These are phyloP conservation scores for Scaeva pyrastri DNA, from an alignment of 2,888 invertebrate species.

Conservation along the genomic window DNA sequence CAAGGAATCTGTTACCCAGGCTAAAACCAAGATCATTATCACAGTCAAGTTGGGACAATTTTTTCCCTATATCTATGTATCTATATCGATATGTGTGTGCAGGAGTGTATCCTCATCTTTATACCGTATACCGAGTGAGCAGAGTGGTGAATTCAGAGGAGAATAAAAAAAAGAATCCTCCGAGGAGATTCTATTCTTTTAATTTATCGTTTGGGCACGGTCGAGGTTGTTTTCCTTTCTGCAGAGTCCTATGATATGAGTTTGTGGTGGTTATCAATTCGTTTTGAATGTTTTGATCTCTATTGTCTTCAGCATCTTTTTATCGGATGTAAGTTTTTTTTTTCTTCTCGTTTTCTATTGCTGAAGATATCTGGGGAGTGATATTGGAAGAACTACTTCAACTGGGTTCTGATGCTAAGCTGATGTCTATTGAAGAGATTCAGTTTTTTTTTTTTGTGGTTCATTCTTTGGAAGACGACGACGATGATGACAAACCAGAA, in stretches of 20 bases:
- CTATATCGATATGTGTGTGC: neutral
- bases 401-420: neutral
- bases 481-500: slow-evolving; percentile 63
- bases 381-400: slow-evolving; percentile 17
- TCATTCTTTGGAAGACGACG: slow-evolving; percentile 61
- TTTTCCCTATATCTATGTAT: slow-evolving; percentile 9
- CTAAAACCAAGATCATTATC: slow-evolving; percentile 73
- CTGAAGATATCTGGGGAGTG: slow-evolving; percentile 21
- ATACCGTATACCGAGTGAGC: too few species aligned
- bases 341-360: slow-evolving; percentile 26
- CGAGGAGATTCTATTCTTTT: slow-evolving; percentile 67
- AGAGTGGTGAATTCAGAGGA: too few species aligned
- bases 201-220: slow-evolving; percentile 75
- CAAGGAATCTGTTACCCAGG: slow-evolving; percentile 68
- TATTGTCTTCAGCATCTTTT: slow-evolving; percentile 72
- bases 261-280: slow-evolving; percentile 71
- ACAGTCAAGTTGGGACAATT: slow-evolving; percentile 75
- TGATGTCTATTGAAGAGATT: slow-evolving; percentile 20
- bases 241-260: slow-evolving; percentile 23
- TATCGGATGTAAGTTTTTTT: slow-evolving; percentile 50
- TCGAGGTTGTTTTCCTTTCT: slow-evolving; percentile 39
- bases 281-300: slow-evolving; percentile 75
- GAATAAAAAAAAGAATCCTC: slow-evolving; percentile 34
- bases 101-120: slow-evolving; percentile 30
- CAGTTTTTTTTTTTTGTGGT: slow-evolving; percentile 14